These are phyloP conservation scores for Lepisosteus osseus DNA, from an alignment of 2,113 vertebrate species.

Conservation along the genomic window DNA sequence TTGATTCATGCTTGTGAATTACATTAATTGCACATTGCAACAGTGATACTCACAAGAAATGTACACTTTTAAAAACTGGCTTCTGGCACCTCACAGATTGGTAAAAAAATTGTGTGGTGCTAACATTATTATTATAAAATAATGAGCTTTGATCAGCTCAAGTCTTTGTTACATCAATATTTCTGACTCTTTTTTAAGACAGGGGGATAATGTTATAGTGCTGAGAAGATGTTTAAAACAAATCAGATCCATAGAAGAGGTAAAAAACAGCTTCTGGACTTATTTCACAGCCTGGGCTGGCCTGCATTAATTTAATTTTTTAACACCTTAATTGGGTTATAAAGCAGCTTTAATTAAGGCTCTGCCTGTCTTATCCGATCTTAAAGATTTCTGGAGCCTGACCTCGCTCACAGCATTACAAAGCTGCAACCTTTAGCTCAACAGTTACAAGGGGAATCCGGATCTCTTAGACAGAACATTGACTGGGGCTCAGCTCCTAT, in stretches of 20 bases:
- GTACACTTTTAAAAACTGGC: too few species aligned
- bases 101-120: too few species aligned
- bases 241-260: not conserved
- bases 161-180: too few species aligned
- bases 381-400: not conserved
- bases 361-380: not conserved
- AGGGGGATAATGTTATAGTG: too few species aligned
- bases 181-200: too few species aligned
- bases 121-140: too few species aligned
- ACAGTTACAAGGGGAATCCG: slow-evolving; percentile 21
- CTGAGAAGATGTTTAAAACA: too few species aligned
- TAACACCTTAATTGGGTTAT: slow-evolving; percentile 4
- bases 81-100: too few species aligned
- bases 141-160: too few species aligned
- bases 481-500: slow-evolving; percentile 27
- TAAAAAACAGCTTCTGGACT: not conserved
- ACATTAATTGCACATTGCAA: too few species aligned
- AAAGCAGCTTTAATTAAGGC: slow-evolving; percentile 8
- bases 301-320: not conserved
- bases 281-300: not conserved
- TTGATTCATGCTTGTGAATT: too few species aligned
- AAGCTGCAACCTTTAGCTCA: not conserved
- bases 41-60: too few species aligned
- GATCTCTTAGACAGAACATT: slow-evolving; percentile 33
- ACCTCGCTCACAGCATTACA: not conserved